Evolutionary conservation across 2,888 invertebrate genomes (phyloP), one percentile per base, ranked within the genome.

Genomic region (Hybos culiciformis): DNA sequence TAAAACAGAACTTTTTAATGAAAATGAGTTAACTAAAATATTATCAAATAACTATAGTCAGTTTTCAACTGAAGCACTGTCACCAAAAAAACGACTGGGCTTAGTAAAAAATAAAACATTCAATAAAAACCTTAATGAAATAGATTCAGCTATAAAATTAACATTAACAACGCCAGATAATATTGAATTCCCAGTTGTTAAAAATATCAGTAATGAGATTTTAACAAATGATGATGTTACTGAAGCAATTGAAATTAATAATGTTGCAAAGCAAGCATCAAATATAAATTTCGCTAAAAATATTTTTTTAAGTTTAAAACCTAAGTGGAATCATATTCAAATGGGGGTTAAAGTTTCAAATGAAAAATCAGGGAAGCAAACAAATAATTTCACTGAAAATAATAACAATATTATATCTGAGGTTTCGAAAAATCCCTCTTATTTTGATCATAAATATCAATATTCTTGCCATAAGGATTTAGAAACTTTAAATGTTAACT

Each of bases 1-100:
- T 40, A 69, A 54, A 57, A 66, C 56, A 54, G 72, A 63, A 63
- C 62, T 51, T 58, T 58, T 62, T 29, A 59, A 60, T 42, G 61
- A 60, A 46, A 57, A 62, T 9, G 50, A n/a, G 8, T 3, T 14
- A n/a, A 15, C 8, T 11, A 12, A 44, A 39, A 39, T 39, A 15
- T 5, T 34, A 21, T 34, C 37, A 42, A 3, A 44, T 44, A 15
- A 41, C 39, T 38, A n/a, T n/a, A n/a, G n/a, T n/a, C n/a, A n/a
- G n/a, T n/a, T n/a, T n/a, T n/a, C n/a, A n/a, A n/a, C 34, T 14
- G 45, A 44, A 43, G 41, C 41, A 19, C 39, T 41, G 45, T 15
- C 34, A 26, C 17, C 41, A 7, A 46, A 37, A 44, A 42, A 36
- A 33, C 38, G 44, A 43, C 43, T 45, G 37, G 44, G 44, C 36